Conservation (phyloP, 1,140 invertebrate genomes). For the Laupala kohalensis region DNA sequence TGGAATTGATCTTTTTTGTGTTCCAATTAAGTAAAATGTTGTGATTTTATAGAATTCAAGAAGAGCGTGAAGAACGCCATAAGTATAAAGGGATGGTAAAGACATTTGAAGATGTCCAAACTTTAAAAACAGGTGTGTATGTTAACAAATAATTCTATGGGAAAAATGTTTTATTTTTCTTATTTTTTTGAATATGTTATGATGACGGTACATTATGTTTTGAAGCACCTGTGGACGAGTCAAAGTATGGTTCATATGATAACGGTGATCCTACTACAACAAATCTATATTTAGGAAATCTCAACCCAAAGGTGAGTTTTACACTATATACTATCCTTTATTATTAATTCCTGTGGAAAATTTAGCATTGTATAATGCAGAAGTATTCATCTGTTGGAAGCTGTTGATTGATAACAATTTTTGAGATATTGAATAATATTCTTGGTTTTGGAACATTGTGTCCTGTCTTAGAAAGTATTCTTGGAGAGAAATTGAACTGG, state of each 20-base stretch:
- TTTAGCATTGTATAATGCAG: no score
- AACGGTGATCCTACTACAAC: slow-evolving; percentile 94
- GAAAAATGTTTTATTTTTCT: neutral
- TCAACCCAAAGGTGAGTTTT: slow-evolving; percentile 90
- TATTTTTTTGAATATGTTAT: neutral
- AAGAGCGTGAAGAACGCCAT: slow-evolving; percentile 92
- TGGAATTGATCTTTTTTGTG: no score
- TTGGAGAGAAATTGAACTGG: no score
- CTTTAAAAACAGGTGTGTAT: slow-evolving; percentile 5
- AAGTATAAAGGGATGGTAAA: slow-evolving; percentile 62
- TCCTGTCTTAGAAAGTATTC: no score
- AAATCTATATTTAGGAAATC: slow-evolving; percentile 93
- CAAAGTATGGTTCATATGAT: slow-evolving; percentile 63
- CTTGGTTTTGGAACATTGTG: no score
- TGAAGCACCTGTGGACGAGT: slow-evolving; percentile 20
- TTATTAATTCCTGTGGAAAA: no score
- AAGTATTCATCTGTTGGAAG: no score
- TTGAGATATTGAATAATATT: no score
- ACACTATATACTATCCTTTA: no score
- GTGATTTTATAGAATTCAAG: slow-evolving; percentile 82
- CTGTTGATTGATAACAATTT: no score
- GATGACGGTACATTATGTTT: slow-evolving; percentile 4
- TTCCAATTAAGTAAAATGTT: no score
- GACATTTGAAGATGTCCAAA: slow-evolving; percentile 23
- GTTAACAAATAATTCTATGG: neutral